Conservation (phyloP, 1,140 invertebrate species). For the Babylonia areolata region DNA sequence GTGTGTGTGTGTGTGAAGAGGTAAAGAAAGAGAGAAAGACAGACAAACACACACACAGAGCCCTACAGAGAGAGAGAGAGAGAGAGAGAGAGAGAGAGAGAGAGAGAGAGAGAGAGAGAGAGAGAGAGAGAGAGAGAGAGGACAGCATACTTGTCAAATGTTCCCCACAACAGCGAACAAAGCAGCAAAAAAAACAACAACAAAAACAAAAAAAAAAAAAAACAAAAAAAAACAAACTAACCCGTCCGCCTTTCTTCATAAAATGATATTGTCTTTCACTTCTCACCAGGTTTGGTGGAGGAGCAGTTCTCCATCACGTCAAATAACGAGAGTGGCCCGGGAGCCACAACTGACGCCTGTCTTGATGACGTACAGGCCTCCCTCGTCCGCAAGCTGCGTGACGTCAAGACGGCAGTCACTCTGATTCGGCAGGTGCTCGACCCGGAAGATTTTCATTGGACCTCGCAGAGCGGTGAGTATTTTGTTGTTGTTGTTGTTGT, state of each 20-base stretch:
- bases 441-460: not conserved
- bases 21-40: too few species aligned
- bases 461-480: not conserved
- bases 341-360: not conserved
- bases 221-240: too few species aligned
- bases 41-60: too few species aligned
- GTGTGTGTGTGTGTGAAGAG: too few species aligned
- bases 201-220: too few species aligned
- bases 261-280: too few species aligned
- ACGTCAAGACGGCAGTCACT: not conserved
- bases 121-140: not conserved
- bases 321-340: not conserved
- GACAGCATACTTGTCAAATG: too few species aligned
- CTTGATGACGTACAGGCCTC: not conserved
- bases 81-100: constrained; percentile 3
- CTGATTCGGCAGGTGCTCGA: not conserved
- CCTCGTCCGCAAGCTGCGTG: not conserved
- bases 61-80: too few species aligned
- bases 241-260: too few species aligned
- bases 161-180: too few species aligned
- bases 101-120: constrained; percentile 15
- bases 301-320: not conserved
- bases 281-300: not conserved
- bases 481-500: not conserved
- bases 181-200: too few species aligned